Evolutionary conservation across 1,140 invertebrate genomes (phyloP), one percentile per base, ranked within the genome.

Genomic region (Octopus bimaculoides): DNA sequence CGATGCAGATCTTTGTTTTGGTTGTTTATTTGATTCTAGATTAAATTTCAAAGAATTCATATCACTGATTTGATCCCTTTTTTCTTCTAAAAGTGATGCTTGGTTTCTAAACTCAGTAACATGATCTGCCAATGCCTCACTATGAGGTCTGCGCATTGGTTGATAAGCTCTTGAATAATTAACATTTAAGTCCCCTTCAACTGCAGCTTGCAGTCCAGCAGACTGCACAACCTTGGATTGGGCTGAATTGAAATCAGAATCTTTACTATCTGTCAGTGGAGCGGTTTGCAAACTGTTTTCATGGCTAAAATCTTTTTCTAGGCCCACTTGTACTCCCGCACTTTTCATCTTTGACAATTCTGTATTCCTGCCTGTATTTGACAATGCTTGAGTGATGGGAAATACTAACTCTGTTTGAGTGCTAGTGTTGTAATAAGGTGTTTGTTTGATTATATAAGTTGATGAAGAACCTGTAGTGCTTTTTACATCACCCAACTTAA

Each of bases 401-500:
- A n/a, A 17, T 7, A 20, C 20, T 41, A 52, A 76, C 6, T 76
- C 87, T 8, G 87, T 88, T 77, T 89, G 88, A n/a, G 87, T 88
- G 76, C 88, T 86, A 10, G 88, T 89, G 79, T 87, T 89, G 81
- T 88, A 89, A 82, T 87, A 84, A 26, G 87, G 85, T 77, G 84
- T 87, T 54, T 85, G 85, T 77, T 83, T 85, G 52, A 82, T 78
- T 61, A 82, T 12, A 66, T 14, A 66, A 14, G 61, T 66, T 41
- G 26, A 41, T 41, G 26, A 41, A 41, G 26, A 41, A 41, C 26
- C 26, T 41, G 26, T 41, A 41, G 26, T 41, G 26, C 26, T 41
- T 41, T 41, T 41, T 41, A 41, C 26, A 41, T 41, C 26, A 41
- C 26, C 26, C 26, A 41, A 41, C 3, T 41, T 41, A 41, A 41